Conservation (phyloP, 2,797 vertebrate species). For the Dendrocincla fuliginosa region DNA sequence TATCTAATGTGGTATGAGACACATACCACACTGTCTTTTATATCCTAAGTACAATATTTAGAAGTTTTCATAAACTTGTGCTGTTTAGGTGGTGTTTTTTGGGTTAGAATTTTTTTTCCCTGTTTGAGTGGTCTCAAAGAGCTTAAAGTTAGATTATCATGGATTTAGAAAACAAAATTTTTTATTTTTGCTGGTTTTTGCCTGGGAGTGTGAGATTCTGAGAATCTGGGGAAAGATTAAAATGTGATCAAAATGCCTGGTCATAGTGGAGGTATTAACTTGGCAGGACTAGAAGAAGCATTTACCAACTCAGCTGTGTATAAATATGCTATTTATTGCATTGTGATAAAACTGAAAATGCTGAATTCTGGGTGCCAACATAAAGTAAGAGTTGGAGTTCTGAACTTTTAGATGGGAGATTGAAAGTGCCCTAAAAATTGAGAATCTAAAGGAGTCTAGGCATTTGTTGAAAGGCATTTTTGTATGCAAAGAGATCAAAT, state of each 20-base stretch:
- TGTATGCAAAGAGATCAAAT: neutral
- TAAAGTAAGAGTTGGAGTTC: neutral
- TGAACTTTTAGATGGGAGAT: neutral
- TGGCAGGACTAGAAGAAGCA: neutral
- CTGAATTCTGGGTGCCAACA: neutral
- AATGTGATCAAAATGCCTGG: neutral
- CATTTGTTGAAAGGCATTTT: neutral
- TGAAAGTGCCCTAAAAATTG: neutral
- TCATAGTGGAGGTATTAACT: neutral
- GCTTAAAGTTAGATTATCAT: neutral
- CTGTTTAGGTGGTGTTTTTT: neutral
- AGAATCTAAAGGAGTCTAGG: neutral
- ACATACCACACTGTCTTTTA: neutral
- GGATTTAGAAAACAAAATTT: neutral
- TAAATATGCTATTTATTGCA: fast-evolving
- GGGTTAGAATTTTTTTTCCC: fast-evolving
- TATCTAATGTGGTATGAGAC: neutral
- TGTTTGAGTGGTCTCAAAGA: neutral
- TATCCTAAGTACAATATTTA: fast-evolving
- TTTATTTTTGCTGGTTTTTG: neutral
- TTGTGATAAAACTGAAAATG: neutral
- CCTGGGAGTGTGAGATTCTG: neutral
- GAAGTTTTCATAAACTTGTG: neutral
- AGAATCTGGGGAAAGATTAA: neutral
- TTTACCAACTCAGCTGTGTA: neutral